Base-by-base conservation (phyloP, 2,113 vertebrate genomes). In the Chaetops frenatus region DNA sequence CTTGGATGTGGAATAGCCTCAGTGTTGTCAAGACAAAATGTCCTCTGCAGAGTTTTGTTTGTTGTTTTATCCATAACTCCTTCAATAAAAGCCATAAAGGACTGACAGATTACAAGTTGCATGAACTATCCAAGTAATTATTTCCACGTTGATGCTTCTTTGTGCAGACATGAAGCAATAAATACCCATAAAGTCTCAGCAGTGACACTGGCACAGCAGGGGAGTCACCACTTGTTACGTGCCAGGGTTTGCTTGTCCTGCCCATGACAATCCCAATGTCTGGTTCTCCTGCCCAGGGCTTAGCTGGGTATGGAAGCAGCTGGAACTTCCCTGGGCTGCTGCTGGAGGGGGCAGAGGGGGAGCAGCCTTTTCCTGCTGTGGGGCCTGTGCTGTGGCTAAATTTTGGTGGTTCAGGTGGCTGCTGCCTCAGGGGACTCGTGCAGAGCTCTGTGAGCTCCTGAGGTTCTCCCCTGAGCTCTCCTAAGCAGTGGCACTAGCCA, bases 121-220 rank as follows among this genome's bases (percentile, higher is more conserved):
- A 44, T 89, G 91, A 97, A 91, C 94, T 91, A 94, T 33, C 70
- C 29, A 21, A 82, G 95, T 79, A 67, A 92, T 92, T 95, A 80
- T 91, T 94, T 88, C 76, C 62, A 58, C 91, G 94, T 85, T 24
- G 70, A 33, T 76, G 93, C 74, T 66, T 50, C 82, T 90, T 87
- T 86, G 53, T 82, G 87, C 54, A 88, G 91, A 31, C 51, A 6
- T 22, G 42, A 82, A 50, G 77, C 74, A 72, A 95, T 94, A 95
- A 95, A 95, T 85, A 79, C 58, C 74, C 54, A 35, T 87, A 80
- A 89, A 86, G 79, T 87, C 84, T 91, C 58, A 21, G 53, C 24
- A 77, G 87, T 91, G 93, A 45, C 65, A 69, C 69, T 86, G 15
- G 18, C 1, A 20, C 57, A 53, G 91, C 3, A 11, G 58, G 54